Base-by-base conservation (phyloP, 2,113 vertebrate species). In the Pungitius pungitius region DNA sequence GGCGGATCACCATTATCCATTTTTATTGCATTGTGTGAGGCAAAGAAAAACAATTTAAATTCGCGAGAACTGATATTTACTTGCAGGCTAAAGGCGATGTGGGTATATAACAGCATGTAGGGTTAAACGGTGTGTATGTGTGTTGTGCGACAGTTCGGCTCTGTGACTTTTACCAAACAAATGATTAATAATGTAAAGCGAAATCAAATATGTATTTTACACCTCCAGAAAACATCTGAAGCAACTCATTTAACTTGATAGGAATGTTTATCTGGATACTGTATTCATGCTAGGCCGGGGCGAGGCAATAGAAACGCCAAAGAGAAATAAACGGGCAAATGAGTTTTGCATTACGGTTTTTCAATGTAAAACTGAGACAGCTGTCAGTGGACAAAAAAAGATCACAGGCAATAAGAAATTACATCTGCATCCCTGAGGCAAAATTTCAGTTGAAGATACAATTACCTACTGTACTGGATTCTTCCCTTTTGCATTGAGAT, bases 351-450 rank as follows among this genome's bases (percentile, higher is more conserved):
- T 67, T 65, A 47, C 58, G 37, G 56, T 63, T 72, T 76, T 79
- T 54, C 15, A 55, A 42, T 71, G 17, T 59, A 71, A 57, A 58
- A 68, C 71, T 56, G 30, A 80, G 87, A 85, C 0, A 86, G 91
- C 84, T 90, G 75, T 76, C 87, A 63, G 82, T 90, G 93, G 90
- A 91, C 94, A 94, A 90, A 94, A 94, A 96, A 95, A 95, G 95
- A 94, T 95, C 94, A 95, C 80, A 90, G 87, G 82, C 55, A 77
- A 94, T 95, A 92, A 92, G 90, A 93, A 90, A 85, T 94, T 94
- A 92, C 92, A 94, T 83, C 71, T 92, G 81, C 66, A 76, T 92
- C 91, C 90, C 92, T 73, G 52, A 91, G 91, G 92, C 91, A 57
- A 67, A 76, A 73, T 45, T 18, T 45, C 56, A 70, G 17, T 66